A percentile compares a stretch with the other conserved stretches of the same genome.
Conservation (phyloP, 2,797 vertebrate genomes). For the Eospalax fontanierii region DNA sequence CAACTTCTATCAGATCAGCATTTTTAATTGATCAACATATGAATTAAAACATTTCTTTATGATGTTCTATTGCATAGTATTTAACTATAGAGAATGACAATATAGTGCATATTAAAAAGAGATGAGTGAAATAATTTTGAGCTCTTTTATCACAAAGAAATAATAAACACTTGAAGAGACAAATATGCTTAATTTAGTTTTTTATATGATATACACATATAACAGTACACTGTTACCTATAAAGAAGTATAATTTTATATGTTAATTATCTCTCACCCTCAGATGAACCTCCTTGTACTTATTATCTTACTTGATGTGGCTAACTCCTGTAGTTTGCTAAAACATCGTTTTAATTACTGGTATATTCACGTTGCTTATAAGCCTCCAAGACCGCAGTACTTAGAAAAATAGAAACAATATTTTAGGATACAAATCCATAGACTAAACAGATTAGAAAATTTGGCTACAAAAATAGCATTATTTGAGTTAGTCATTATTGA, state of each 20-base stretch:
- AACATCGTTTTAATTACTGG: slow-evolving; percentile 47
- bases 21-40: neutral
- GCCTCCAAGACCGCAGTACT: neutral
- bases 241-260: neutral
- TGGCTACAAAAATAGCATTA: slow-evolving; percentile 32
- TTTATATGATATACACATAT: neutral
- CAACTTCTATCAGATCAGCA: neutral
- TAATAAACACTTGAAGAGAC: neutral
- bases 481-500: slow-evolving; percentile 52
- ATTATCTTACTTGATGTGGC: neutral
- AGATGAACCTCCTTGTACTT: neutral
- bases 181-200: neutral
- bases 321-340: slow-evolving; percentile 9
- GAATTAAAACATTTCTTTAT: neutral
- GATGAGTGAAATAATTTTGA: too few relatives aligned
- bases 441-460: slow-evolving; percentile 39
- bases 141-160: neutral
- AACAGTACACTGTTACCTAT: neutral
- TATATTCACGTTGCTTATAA: slow-evolving; percentile 22
- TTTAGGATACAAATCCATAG: slow-evolving; percentile 9
- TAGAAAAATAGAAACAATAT: neutral
- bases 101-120: neutral
- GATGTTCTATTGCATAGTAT: neutral
- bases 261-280: neutral
- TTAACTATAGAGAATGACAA: neutral